Evolutionary conservation across 2,888 invertebrate species (phyloP), one percentile per base, ranked within the genome.

Genomic region (Scaptomyza flava): DNA sequence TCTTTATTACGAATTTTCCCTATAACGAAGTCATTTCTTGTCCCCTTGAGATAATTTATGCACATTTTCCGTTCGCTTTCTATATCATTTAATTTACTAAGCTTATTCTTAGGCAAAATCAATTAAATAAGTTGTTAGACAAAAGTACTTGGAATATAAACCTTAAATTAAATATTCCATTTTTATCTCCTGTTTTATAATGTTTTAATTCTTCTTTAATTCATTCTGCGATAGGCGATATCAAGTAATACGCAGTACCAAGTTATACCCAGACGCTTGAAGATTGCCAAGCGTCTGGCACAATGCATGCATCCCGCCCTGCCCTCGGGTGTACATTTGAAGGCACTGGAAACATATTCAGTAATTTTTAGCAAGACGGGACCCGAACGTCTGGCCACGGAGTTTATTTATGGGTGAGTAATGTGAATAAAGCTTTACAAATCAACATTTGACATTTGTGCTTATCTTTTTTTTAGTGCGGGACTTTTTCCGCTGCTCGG

Each of bases 271-370:
- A 94, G 97, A 72, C 93, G 96, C 77, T 96, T 97, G 78, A 96
- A 96, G 87, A 96, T 98, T 72, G 96, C 97, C 52, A 98, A 98
- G 93, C 94, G 98, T 68, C 93, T 98, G 74, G 96, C 98, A 48
- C 98, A 98, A 93, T 98, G 98, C 91, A 96, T 98, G 94, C 98
- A 98, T 93, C 98, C 98, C 36, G 96, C 96, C 17, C 93, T 98
- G 75, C 98, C 98, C 23, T 96, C 96, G 58, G 98, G 98, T 36
- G 98, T 98, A 30, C 98, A 98, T 92, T 92, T 98, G 68, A 98
- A 97, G 92, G 97, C 97, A 23, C 92, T 98, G 76, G 98, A 98
- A 93, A 97, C 97, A 0, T 98, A 98, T 91, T 96, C 96, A 89
- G 95, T 96, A 76, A 96, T 98, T 90, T 98, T 98, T 93, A 96